phyloP scores from a whole-genome alignment of 2,888 invertebrate species.

The Campopleginae sp. region DNA sequence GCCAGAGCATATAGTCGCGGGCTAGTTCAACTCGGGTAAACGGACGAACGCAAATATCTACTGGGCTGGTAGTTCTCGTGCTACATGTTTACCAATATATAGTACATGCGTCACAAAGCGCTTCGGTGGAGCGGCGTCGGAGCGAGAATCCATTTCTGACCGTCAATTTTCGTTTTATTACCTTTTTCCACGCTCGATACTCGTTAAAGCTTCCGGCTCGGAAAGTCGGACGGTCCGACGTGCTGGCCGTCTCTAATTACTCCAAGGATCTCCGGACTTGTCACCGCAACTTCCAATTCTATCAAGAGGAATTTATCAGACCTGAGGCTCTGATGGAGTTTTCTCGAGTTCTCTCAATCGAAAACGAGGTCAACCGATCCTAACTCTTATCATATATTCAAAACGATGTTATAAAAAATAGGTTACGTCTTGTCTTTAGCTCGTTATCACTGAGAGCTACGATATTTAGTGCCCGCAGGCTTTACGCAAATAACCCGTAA shows the following conservation, averaged over 20 bases:
- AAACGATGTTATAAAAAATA: background rate
- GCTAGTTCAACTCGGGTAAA: conserved; percentile 47
- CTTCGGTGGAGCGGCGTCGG: background rate
- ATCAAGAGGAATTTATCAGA: conserved; percentile 41
- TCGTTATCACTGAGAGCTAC: background rate
- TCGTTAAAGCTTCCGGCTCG: conserved; percentile 39
- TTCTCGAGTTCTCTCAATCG: conserved; percentile 23
- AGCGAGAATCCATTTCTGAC: conserved; percentile 22
- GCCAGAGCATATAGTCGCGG: conserved; percentile 16
- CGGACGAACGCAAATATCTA: conserved; percentile 26
- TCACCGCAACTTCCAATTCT: conserved; percentile 53
- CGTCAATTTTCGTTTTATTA: conserved; percentile 1
- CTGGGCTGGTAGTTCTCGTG: background rate
- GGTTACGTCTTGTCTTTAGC: background rate
- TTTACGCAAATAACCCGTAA: background rate
- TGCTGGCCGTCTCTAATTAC: conserved; percentile 59
- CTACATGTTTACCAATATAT: conserved; percentile 30
- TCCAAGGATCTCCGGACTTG: conserved; percentile 49
- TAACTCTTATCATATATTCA: conserved; percentile 11
- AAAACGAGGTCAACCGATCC: conserved; percentile 24
- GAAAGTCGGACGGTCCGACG: conserved; percentile 8
- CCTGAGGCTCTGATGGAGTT: conserved; percentile 40
- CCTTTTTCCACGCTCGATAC: conserved; percentile 26
- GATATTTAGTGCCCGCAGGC: background rate
- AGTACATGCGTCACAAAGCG: conserved; percentile 32